Conservation (phyloP, 2,888 invertebrate genomes). For the Chloromyia formosa region DNA sequence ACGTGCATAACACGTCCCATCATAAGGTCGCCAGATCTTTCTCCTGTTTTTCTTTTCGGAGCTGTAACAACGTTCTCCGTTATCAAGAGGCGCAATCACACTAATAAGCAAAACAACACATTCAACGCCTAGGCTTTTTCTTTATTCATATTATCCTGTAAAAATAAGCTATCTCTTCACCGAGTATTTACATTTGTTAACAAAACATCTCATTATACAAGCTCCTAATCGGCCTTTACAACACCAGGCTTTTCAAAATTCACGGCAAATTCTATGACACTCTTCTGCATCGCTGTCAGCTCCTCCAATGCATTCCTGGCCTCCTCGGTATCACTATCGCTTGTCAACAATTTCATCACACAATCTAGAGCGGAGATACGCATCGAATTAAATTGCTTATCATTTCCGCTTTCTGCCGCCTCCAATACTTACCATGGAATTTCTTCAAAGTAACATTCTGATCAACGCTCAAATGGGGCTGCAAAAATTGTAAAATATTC, state of each 20-base stretch:
- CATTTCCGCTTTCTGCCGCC: too few relatives aligned
- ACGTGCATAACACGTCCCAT: too few relatives aligned
- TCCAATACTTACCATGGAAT: slow-evolving; percentile 75
- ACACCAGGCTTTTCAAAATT: slow-evolving; percentile 52
- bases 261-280: slow-evolving; percentile 18
- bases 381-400: not conserved
- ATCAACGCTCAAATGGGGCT: slow-evolving; percentile 73
- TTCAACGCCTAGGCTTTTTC: too few relatives aligned
- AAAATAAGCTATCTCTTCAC: too few relatives aligned
- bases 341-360: slow-evolving; percentile 71
- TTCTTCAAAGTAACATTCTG: slow-evolving; percentile 71
- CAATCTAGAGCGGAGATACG: slow-evolving; percentile 65
- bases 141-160: too few relatives aligned
- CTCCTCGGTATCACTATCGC: slow-evolving; percentile 65
- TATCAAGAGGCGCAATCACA: too few relatives aligned
- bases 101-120: too few relatives aligned
- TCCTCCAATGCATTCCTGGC: slow-evolving; percentile 57
- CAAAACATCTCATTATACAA: too few relatives aligned
- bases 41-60: too few relatives aligned
- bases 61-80: too few relatives aligned
- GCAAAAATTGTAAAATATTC: slow-evolving; percentile 77
- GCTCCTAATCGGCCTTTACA: slow-evolving; percentile 55
- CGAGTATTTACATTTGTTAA: too few relatives aligned
- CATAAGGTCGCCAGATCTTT: too few relatives aligned
- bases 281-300: slow-evolving; percentile 16